Evolutionary conservation across 2,797 vertebrate species (phyloP), one percentile per base, ranked within the genome.

Genomic region (Carcharodon carcharias): DNA sequence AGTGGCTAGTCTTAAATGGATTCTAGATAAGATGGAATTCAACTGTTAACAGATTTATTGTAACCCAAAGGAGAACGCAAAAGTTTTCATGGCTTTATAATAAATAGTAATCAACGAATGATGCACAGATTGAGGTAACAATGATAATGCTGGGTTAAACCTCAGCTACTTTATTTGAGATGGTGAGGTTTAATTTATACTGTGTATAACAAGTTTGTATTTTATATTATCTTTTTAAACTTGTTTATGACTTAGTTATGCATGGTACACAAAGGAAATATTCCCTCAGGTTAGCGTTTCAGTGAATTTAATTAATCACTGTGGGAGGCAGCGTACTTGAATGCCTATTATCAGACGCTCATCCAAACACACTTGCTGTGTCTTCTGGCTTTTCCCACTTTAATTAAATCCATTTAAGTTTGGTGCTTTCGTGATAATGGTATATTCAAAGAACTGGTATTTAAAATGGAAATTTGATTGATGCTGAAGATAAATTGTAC

Each of bases 261-360:
- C 54, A 40, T 92, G 89, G 58, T 92, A n/a, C 35, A 61, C 16
- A 92, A 91, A 92, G 89, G 35, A 92, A 92, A 92, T n/a, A 92
- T 63, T 63, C 58, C 35, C 31, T 91, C 28, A 35, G 31, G 89
- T 92, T 16, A 92, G 58, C 58, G 56, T 58, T 89, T 58, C 88
- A 89, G 56, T 89, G 31, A 63, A 63, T 61, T 77, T 91, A 91
- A 58, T 91, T 91, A 61, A 91, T 91, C 89, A 92, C 89, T 61
- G 80, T 50, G 88, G 56, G 87, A 89, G 54, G 88, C 31, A 61
- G 14, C n/a, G 58, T n/a, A 63, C 14, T 87, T 92, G 89, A 45
- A n/a, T n/a, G 58, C 16, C 35, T 92, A 63, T 63, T 92, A 63
- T 92, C 58, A 56, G 54, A 56, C n/a, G 35, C 31, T 63, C 16